These are phyloP conservation scores for Chaunax sp. DNA, from an alignment of 2,797 vertebrate genomes.

Conservation along the genomic window DNA sequence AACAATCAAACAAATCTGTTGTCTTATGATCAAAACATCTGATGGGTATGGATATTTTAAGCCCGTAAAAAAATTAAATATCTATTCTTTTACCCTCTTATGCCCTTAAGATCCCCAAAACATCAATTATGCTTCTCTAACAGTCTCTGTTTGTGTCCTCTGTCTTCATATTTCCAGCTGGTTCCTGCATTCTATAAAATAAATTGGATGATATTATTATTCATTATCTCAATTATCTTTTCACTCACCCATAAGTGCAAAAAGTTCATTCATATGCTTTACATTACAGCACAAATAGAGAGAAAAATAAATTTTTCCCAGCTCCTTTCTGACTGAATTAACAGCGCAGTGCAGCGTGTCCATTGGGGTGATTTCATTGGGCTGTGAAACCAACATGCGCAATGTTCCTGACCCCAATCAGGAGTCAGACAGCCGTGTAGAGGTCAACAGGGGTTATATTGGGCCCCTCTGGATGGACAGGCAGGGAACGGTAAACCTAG, in stretches of 20 bases:
- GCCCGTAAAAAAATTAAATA: constrained; percentile 2
- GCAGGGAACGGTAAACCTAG: constrained; percentile 72
- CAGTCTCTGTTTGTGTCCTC: constrained; percentile 39
- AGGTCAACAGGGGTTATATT: constrained; percentile 55
- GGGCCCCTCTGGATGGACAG: constrained; percentile 62
- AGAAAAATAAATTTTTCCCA: constrained; percentile 17
- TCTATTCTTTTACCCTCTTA: background rate
- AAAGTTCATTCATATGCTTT: constrained; percentile 61
- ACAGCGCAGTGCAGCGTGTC: constrained; percentile 53
- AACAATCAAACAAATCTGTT: constrained; percentile 15
- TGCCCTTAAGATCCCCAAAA: background rate
- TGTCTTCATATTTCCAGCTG: constrained; percentile 48
- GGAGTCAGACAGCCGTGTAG: constrained; percentile 62
- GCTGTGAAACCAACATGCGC: constrained; percentile 74
- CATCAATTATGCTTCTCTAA: constrained; percentile 13
- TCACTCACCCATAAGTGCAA: constrained; percentile 54
- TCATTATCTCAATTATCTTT: constrained; percentile 63
- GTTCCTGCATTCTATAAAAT: constrained; percentile 50
- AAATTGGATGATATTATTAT: constrained; percentile 59
- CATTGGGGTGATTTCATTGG: constrained; percentile 67
- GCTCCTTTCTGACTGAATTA: constrained; percentile 56
- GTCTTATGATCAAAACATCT: constrained; percentile 19
- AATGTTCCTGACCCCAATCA: constrained; percentile 70
- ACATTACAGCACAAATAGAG: constrained; percentile 42
- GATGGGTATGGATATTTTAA: constrained; percentile 1